Percentiles rank a stretch among this genome's conserved stretches.
Evolutionary conservation across 2,888 invertebrate species (phyloP).

Genomic region (Tetragonisca angustula): DNA sequence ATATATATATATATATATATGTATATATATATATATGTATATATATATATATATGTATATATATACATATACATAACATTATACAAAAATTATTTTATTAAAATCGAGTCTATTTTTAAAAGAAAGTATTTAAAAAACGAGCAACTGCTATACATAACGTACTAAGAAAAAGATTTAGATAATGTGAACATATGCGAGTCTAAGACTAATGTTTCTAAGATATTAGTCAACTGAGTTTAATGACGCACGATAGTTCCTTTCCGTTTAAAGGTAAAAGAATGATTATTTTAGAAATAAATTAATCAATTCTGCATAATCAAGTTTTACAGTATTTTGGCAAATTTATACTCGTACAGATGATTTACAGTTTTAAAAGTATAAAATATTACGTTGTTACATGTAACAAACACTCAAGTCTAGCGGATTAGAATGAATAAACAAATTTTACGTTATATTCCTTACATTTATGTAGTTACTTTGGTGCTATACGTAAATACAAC

Average conservation of each 20-base stretch:
- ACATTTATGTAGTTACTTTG: slow-evolving; percentile 28
- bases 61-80: slow-evolving; percentile 26
- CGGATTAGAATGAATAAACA: neutral
- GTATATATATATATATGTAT: neutral
- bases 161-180: slow-evolving; percentile 25
- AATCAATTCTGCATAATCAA: slow-evolving; percentile 2
- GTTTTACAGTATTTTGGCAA: slow-evolving; percentile 30
- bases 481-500: slow-evolving; percentile 39
- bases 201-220: slow-evolving; percentile 18
- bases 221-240: slow-evolving; percentile 28
- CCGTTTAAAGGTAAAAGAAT: neutral
- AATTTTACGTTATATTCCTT: neutral
- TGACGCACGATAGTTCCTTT: slow-evolving; percentile 23
- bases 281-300: slow-evolving; percentile 18
- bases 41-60: too few species aligned
- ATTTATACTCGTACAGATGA: slow-evolving; percentile 1
- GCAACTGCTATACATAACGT: slow-evolving; percentile 27
- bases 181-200: slow-evolving; percentile 1
- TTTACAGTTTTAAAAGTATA: neutral
- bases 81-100: slow-evolving; percentile 50
- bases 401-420: slow-evolving; percentile 12
- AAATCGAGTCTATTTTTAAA: slow-evolving; percentile 58
- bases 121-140: slow-evolving; percentile 20
- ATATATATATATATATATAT: neutral
- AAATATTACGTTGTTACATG: neutral